Base-by-base conservation (phyloP, 2,888 invertebrate genomes). In the Apamea crenata region DNA sequence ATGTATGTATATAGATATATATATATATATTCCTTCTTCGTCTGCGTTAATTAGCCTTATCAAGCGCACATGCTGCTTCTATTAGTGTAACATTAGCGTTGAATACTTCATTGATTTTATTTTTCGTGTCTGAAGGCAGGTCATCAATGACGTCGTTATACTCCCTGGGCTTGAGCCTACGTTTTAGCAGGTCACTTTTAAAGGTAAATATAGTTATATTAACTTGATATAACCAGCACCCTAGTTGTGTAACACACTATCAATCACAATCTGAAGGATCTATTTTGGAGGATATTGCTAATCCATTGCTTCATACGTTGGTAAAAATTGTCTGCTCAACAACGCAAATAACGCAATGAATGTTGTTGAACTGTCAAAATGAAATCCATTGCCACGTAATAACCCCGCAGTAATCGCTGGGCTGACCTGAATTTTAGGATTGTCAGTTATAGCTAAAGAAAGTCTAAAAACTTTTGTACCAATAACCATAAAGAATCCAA, bases 41-140 rank as follows among this genome's bases (percentile, higher is more conserved):
- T 29, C 25, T 36, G 25, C 18, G 53, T 82, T 85, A 82, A 85
- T 85, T 85, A 85, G 65, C 69, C 68, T 77, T 69, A 65, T 74
- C 72, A 72, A 72, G 85, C 85, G 69, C 77, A 59, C 74, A 82
- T 78, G 77, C 82, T 82, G 85, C 65, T 74, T 85, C 71, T 74
- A 79, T 82, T 77, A 82, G 67, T 61, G 77, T 72, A 61, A 21
- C 77, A 85, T 85, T 85, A 85, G 61, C 85, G 85, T 85, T 85
- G 82, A 85, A 85, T 82, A 79, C 85, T 78, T 85, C 74, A 82
- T 85, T 85, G 76, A 61, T 59, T 78, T 82, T 74, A 68, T 74
- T 47, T 65, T 68, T 63, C 71, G 61, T 69, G 50, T 73, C 66
- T 44, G 44, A 44, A 44, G 47, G 47, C 12, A 14, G 47, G 47